A percentile compares a stretch with the other conserved stretches of the same genome.
Conservation (phyloP, 2,888 invertebrate species). For the Melinopterus prodromus region DNA sequence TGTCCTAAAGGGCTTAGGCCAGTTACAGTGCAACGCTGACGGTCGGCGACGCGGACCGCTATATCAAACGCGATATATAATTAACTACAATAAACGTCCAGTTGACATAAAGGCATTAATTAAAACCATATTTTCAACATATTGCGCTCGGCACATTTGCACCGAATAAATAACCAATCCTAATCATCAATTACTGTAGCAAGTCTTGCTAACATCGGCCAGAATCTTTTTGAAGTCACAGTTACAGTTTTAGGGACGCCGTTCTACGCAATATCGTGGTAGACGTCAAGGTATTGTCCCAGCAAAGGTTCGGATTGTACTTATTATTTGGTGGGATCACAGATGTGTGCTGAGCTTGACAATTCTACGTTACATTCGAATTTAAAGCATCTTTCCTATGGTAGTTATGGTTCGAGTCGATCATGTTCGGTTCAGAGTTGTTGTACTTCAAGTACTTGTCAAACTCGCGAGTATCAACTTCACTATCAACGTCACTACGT, state of each 20-base stretch:
- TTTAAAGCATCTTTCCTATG: conserved; percentile 55
- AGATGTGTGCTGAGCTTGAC: conserved; percentile 66
- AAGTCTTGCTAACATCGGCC: conserved; percentile 88
- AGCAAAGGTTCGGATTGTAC: conserved; percentile 57
- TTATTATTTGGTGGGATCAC: conserved; percentile 66
- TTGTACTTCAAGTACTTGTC: conserved; percentile 81
- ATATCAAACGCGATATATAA: too few species aligned
- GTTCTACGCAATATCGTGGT: conserved; percentile 54
- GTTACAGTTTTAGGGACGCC: conserved; percentile 70
- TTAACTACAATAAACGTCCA: neutral
- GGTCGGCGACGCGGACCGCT: too few species aligned
- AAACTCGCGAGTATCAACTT: conserved; percentile 74
- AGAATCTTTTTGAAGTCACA: conserved; percentile 90
- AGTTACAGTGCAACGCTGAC: too few species aligned
- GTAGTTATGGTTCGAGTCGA: conserved; percentile 68
- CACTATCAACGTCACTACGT: conserved; percentile 64
- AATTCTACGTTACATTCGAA: conserved; percentile 55
- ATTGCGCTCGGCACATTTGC: conserved; percentile 8
- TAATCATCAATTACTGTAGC: conserved; percentile 70
- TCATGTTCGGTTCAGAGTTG: conserved; percentile 52
- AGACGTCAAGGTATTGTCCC: conserved; percentile 47
- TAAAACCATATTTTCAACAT: neutral
- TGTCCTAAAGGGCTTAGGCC: too few species aligned
- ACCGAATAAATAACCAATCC: conserved; percentile 15
- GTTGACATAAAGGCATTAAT: neutral